phyloP scores from a whole-genome alignment of 2,888 invertebrate species.

The Strigamia transsilvanica region DNA sequence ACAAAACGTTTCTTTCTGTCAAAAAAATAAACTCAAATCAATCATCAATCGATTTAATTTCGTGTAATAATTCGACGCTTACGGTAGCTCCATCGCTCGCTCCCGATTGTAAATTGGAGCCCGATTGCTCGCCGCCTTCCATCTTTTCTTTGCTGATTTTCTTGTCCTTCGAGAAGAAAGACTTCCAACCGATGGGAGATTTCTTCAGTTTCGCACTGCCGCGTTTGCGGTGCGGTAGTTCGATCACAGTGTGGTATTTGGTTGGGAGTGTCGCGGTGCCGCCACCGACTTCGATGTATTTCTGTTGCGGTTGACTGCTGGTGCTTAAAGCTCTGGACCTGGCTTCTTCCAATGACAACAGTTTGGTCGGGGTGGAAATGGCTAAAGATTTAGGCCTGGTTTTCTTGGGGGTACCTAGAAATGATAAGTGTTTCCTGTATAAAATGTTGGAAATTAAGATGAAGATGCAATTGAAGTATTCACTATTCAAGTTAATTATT shows the following conservation, averaged over 20 bases:
- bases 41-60: not conserved
- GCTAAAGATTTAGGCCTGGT: conserved; percentile 89
- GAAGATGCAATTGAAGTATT: too few relatives aligned
- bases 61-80: not conserved
- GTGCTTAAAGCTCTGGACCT: conserved; percentile 72
- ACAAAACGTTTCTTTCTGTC: conserved; percentile 58
- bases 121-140: conserved; percentile 57
- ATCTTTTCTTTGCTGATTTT: conserved; percentile 52
- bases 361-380: conserved; percentile 86
- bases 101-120: not conserved
- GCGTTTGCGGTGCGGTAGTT: conserved; percentile 72
- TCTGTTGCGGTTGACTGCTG: conserved; percentile 69
- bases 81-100: not conserved
- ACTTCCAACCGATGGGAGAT: conserved; percentile 75
- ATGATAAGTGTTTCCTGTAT: too few relatives aligned
- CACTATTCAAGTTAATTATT: too few relatives aligned
- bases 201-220: conserved; percentile 62
- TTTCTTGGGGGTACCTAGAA: conserved; percentile 60
- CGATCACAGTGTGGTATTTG: conserved; percentile 91
- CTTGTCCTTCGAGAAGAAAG: conserved; percentile 71
- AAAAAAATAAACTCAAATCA: not conserved
- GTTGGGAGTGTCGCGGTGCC: conserved; percentile 79
- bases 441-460: too few relatives aligned
- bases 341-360: conserved; percentile 88
- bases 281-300: conserved; percentile 77